Evolutionary conservation across 2,888 invertebrate genomes (phyloP), one percentile per base, ranked within the genome.

Genomic region (Stenurella melanura): DNA sequence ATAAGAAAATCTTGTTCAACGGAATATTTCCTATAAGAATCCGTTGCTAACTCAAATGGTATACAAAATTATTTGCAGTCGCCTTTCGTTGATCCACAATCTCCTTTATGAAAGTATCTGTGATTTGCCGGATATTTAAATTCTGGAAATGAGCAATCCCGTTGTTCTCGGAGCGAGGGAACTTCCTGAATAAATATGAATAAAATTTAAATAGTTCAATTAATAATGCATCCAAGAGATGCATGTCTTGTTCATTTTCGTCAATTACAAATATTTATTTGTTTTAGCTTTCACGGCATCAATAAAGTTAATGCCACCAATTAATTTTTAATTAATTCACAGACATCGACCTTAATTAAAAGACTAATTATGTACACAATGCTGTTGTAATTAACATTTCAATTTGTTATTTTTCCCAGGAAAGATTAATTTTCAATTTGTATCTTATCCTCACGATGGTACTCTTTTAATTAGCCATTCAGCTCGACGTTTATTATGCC

Each of bases 321-420:
- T 69, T 69, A 69, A 57, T 69, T 69, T 69, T 69, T 69, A 69
- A 69, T 69, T 54, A 69, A 58, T 69, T 69, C 69, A 57, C 19
- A 18, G 57, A 58, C 57, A 57, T 34, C 56, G 17, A 11, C 69
- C 26, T 69, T 69, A 69, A 69, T 69, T 69, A 69, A 69, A 69
- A 26, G 15, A n/a, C 17, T 68, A 68, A 68, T 68, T 69, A 69
- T 57, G 69, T 50, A 57, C 57, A 50, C 69, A 61, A 61, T 61
- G 21, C 21, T 26, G 30, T 58, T 15, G 30, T 57, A 69, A 69
- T 69, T 69, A 69, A 57, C 69, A 34, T 34, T 57, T 18, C 56
- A 56, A 69, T 69, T 30, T 58, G 69, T 57, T 69, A 69, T 69
- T 56, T 57, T 69, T 68, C 19, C 57, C 26, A 17, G 64, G 19